Base-by-base conservation (phyloP, 1,140 invertebrate species). In the Macrocentrus cingulum region DNA sequence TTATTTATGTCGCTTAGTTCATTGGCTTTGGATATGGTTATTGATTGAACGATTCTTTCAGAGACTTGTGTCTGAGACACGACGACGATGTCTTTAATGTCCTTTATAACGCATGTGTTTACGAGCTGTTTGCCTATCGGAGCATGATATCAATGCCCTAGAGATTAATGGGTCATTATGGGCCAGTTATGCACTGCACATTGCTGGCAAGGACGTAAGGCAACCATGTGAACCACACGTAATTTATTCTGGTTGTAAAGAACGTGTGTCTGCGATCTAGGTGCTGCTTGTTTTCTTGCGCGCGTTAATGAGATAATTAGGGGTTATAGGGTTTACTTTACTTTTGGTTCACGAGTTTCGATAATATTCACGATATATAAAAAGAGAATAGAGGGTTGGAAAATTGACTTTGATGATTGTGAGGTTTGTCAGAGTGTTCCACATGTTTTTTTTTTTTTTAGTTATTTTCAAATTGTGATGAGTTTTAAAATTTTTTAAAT, bases 81-180 rank as follows among this genome's bases (percentile, higher is more conserved):
- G n/a, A n/a, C n/a, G n/a, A 15, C 36, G 36, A 39, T 11, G 8
- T 39, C 36, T 39, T 39, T 15, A 39, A 39, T 39, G 36, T 39
- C 36, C 8, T 11, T 39, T 15, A 39, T 39, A 15, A 15, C 13
- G 36, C 36, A 39, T 39, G 8, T 39, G 36, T 8, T 39, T 39
- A 39, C 13, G 36, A n/a, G 36, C 36, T 7, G 20, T 64, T 65
- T 54, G 25, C 42, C 49, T 64, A 66, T 62, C 62, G 16, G 15
- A 6, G 25, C 23, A 4, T 37, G 51, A 25, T 56, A 67, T 65
- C 65, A 25, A 61, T 34, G 44, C 50, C 15, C 56, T 42, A 19
- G 34, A 61, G 57, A 59, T 60, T 66, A 69, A 72, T 70, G 67
- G 65, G 62, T 72, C 66, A 71, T 72, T 72, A 71, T 52, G 55